Conservation (phyloP, 2,888 invertebrate species). For the Amphipoea lucens region DNA sequence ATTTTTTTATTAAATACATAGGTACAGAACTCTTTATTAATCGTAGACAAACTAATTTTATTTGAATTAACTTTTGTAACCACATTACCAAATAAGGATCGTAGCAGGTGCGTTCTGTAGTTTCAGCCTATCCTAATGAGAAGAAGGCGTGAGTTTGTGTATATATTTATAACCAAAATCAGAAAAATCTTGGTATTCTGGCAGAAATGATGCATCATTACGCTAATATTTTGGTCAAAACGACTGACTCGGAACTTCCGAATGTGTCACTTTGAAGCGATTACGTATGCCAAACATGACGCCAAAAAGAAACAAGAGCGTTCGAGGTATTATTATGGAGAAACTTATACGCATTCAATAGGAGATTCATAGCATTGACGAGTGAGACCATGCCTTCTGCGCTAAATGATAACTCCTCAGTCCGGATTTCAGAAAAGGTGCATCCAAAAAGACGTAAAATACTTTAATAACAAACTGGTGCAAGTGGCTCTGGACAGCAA, state of each 20-base stretch:
- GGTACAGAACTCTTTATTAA: neutral
- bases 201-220: too few species aligned
- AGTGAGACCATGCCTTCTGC: neutral
- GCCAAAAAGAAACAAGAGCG: neutral
- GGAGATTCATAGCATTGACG: neutral
- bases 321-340: neutral
- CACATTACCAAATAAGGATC: neutral
- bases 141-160: too few species aligned
- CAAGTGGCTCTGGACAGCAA: neutral
- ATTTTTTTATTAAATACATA: conserved; percentile 1
- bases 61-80: neutral
- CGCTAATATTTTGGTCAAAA: neutral
- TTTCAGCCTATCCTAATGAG: too few species aligned
- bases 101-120: too few species aligned
- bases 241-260: neutral
- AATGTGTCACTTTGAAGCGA: neutral
- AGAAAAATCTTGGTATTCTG: too few species aligned
- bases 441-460: neutral
- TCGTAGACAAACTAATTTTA: neutral
- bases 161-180: too few species aligned
- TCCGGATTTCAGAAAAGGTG: neutral
- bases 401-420: neutral
- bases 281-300: neutral
- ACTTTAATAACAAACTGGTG: neutral
- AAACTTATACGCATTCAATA: neutral